Base-by-base conservation (phyloP, 2,888 invertebrate species). In the Drosophila prostipennis region DNA sequence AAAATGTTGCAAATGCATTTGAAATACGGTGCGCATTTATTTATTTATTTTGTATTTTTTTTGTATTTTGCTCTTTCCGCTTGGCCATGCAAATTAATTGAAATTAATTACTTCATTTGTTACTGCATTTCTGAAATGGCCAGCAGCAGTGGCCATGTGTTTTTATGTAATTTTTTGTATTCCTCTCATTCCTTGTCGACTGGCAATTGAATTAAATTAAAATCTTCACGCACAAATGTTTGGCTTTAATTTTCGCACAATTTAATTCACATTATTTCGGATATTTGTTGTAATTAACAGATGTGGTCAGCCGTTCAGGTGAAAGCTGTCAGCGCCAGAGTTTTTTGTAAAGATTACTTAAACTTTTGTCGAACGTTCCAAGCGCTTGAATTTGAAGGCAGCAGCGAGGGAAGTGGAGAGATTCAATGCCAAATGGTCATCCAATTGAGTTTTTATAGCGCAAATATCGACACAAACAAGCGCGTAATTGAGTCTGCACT, bases 401-500 rank as follows among this genome's bases (percentile, higher is more conserved):
- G 10, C 1, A 11, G 14, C 5, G n/a, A 3, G 3, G 13, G 10
- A 4, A 32, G 3, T 10, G 19, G 8, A 8, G 23, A 39, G 26
- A 46, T 61, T n/a, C 64, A 26, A 34, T 52, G 45, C 39, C 42
- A 60, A 68, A 53, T 58, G 51, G 71, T 64, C 64, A 67, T 59
- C 53, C 73, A 79, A 80, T 80, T 81, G 65, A 73, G 78, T 77
- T 74, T 72, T 70, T 77, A 80, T 72, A 74, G 75, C 77, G 53
- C 65, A 80, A 82, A 75, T 74, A 78, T 78, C 72, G 64, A 57
- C 54, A 61, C 79, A 84, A 84, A 84, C 81, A 84, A 72, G 84
- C 72, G 67, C 76, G 79, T 81, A 85, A 83, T 82, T 82, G 80
- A 82, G 79, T 82, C 85, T 69, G 85, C 63, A 49, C 43, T 39